Evolutionary conservation across 2,888 invertebrate species (phyloP), one percentile per base, ranked within the genome.

Genomic region (Isoperla grammatica): DNA sequence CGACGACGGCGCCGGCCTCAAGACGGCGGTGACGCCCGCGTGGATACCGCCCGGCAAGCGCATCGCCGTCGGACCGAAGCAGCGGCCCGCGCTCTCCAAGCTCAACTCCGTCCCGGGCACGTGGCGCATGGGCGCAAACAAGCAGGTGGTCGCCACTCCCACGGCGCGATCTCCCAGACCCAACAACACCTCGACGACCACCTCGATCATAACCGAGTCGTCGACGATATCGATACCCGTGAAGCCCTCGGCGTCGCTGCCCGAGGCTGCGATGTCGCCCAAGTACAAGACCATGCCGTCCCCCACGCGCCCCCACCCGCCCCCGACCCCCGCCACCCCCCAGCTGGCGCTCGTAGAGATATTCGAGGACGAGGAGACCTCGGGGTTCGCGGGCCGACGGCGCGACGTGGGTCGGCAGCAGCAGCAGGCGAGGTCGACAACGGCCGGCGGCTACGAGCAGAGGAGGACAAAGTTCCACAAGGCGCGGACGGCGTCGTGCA

Each of bases 401-500:
- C 20, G 53, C 23, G 15, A 40, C 55, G 40, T 49, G 42, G 53
- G 54, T 37, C 37, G 39, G 37, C 49, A 11, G 42, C 62, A 58
- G 23, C n/a, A n/a, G n/a, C n/a, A n/a, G n/a, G 23, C 50, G 3
- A 23, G 56, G 45, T n/a, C n/a, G n/a, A 29, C 29, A 6, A 29
- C 5, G 61, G 15, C 61, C 61, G 48, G 60, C 61, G 8, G 64
- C 68, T 79, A 79, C 66, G 80, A 81, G 65, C 84, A 84, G 68
- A 78, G 84, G 37, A 79, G 84, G 54, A 81, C 82, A 63, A 87
- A 87, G 73, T 81, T 86, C 67, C 84, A 85, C 66, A 87, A 88
- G 71, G 81, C 82, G 11, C 77, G 87, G 40, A 87, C 87, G n/a
- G 90, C 92, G 5, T 94, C 94, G 56, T 95, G 95, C 71, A 94